phyloP scores from a whole-genome alignment of 2,888 invertebrate genomes.

The Mythimna vitellina region DNA sequence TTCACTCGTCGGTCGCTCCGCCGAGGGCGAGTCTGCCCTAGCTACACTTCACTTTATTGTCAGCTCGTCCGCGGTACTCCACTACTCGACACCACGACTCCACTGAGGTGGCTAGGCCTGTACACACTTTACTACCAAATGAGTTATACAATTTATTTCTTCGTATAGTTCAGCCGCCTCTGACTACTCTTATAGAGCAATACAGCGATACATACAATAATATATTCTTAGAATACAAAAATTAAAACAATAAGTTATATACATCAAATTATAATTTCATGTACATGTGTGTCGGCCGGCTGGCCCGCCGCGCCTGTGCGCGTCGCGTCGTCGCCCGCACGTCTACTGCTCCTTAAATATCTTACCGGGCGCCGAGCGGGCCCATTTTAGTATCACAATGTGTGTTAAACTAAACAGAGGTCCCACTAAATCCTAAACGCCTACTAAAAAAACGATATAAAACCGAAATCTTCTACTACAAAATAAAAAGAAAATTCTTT shows the following conservation, averaged over 20 bases:
- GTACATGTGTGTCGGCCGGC: conserved; percentile 69
- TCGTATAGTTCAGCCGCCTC: conserved; percentile 68
- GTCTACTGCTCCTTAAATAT: conserved; percentile 75
- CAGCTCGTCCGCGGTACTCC: conserved; percentile 34
- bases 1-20: conserved; percentile 59
- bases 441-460: conserved; percentile 81
- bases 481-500: conserved; percentile 76
- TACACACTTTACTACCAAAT: conserved; percentile 74
- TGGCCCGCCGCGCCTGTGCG: conserved; percentile 31
- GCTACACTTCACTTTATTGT: conserved; percentile 17
- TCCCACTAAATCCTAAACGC: conserved; percentile 81
- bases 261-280: conserved; percentile 88
- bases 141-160: conserved; percentile 67
- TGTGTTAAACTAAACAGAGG: conserved; percentile 84
- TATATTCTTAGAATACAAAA: conserved; percentile 86
- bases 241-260: conserved; percentile 85
- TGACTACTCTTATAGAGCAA: conserved; percentile 80
- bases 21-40: conserved; percentile 27
- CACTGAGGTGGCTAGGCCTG: conserved; percentile 76
- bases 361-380: conserved; percentile 83
- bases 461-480: conserved; percentile 79
- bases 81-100: conserved; percentile 29
- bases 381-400: conserved; percentile 89
- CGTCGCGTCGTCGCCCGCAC: conserved; percentile 47
- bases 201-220: conserved; percentile 75